A percentile compares a stretch with the other conserved stretches of the same genome.
Evolutionary conservation across 2,113 vertebrate species (phyloP).

Genomic region (Zosterops hypoxanthus): DNA sequence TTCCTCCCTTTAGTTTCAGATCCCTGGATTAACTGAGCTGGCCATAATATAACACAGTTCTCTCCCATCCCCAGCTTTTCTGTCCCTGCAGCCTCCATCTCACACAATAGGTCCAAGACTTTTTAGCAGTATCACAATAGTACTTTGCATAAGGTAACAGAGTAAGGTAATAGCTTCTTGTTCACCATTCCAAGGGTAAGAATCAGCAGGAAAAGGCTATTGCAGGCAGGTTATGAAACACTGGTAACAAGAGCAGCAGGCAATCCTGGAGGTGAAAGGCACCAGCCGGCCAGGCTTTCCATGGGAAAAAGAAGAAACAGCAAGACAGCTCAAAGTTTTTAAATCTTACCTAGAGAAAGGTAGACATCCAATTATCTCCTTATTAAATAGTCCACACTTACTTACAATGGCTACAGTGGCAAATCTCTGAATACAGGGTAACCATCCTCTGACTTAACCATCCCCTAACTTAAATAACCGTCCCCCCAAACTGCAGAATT

Average conservation of each 20-base stretch:
- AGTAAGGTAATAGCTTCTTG: background rate
- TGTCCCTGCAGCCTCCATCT: background rate
- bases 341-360: background rate
- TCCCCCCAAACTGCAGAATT: background rate
- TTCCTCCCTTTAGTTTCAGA: background rate
- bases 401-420: background rate
- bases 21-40: background rate
- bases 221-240: background rate
- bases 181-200: background rate
- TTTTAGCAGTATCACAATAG: background rate
- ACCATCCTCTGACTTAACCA: background rate
- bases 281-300: background rate
- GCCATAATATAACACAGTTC: accelerated
- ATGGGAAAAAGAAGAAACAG: background rate
- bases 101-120: background rate
- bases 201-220: background rate
- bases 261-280: background rate
- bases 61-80: background rate
- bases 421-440: background rate
- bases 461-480: too few relatives aligned
- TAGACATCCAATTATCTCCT: background rate
- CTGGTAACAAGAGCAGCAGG: background rate
- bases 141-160: background rate
- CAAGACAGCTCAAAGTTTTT: background rate
- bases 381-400: background rate